Evolutionary conservation across 2,113 vertebrate genomes (phyloP).

Genomic region (Okapia johnstoni): DNA sequence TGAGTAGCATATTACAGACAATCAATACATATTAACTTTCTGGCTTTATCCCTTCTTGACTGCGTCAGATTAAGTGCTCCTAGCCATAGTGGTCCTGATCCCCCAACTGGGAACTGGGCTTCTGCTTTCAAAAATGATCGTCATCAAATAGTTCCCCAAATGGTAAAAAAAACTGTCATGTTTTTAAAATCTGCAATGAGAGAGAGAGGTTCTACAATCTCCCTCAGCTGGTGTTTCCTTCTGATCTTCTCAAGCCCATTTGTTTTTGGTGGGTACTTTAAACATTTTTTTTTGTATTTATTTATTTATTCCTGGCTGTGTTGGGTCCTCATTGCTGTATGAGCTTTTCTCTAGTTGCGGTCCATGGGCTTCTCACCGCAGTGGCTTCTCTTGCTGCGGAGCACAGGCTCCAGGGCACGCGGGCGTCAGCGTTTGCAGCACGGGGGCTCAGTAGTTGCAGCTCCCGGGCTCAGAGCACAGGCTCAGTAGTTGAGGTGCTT

Average conservation of each 20-base stretch:
- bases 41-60: not conserved
- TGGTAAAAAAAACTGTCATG: no score
- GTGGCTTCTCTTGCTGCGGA: not conserved
- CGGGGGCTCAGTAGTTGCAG: not conserved
- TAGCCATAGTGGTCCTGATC: not conserved
- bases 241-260: not conserved
- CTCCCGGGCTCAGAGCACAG: not conserved
- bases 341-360: not conserved
- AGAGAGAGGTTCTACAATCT: not conserved
- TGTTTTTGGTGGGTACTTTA: not conserved
- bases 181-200: not conserved
- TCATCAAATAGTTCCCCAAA: not conserved
- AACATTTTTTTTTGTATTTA: no score
- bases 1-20: not conserved
- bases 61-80: not conserved
- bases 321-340: not conserved
- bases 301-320: not conserved
- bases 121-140: not conserved
- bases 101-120: not conserved
- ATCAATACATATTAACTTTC: not conserved
- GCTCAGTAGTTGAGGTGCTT: not conserved
- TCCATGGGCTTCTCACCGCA: not conserved
- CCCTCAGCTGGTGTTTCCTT: not conserved
- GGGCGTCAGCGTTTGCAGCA: not conserved
- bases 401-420: accelerated